Percentiles rank a stretch among this genome's conserved stretches.
phyloP scores from a whole-genome alignment of 2,113 vertebrate species.

The Microtus richardsoni region DNA sequence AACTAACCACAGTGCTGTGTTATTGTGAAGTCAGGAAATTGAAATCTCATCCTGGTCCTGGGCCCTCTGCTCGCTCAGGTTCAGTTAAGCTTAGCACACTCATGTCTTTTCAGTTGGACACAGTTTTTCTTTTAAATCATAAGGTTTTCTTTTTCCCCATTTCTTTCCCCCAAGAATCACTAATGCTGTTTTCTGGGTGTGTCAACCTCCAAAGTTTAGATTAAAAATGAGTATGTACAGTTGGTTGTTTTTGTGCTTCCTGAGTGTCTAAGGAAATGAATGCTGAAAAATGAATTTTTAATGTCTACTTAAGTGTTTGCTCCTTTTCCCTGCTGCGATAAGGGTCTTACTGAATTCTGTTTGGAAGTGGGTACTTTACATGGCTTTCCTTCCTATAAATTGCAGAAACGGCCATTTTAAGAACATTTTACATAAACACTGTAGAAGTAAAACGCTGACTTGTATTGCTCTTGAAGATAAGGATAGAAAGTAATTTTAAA shows the following conservation, averaged over 20 bases:
- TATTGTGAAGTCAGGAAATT: background rate
- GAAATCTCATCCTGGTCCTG: background rate
- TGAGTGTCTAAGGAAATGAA: conserved; percentile 81
- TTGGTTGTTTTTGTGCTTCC: conserved; percentile 84
- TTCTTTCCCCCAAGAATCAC: conserved; percentile 14
- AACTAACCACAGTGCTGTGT: background rate
- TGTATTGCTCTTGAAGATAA: conserved; percentile 47
- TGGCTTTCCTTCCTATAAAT: conserved; percentile 74
- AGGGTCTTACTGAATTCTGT: conserved; percentile 83
- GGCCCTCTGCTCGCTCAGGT: background rate
- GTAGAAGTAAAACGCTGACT: conserved; percentile 14
- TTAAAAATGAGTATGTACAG: conserved; percentile 84
- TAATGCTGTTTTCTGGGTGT: conserved; percentile 59
- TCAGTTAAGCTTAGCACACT: background rate
- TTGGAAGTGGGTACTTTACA: conserved; percentile 77
- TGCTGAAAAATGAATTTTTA: conserved; percentile 83
- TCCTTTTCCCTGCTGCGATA: conserved; percentile 81
- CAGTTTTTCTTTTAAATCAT: background rate
- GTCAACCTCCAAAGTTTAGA: conserved; percentile 73
- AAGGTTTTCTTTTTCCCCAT: background rate
- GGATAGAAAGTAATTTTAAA: conserved; percentile 47
- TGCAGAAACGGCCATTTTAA: conserved; percentile 73
- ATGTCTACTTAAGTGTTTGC: conserved; percentile 78
- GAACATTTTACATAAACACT: conserved; percentile 57
- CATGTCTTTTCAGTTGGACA: background rate